Evolutionary conservation across 2,888 invertebrate genomes (phyloP).

Genomic region (Aporophyla lueneburgensis): DNA sequence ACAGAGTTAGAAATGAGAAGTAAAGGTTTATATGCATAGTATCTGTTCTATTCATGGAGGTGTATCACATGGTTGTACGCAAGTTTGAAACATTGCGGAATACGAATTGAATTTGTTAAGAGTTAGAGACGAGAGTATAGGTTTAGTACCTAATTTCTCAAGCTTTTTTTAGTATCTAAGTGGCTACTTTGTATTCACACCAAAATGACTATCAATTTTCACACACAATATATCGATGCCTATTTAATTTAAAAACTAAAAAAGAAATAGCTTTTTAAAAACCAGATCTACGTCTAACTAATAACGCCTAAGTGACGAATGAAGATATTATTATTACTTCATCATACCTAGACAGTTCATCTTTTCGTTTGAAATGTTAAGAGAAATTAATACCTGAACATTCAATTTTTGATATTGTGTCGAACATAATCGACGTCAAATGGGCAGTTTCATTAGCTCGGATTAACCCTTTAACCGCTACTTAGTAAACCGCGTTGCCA

Average conservation of each 20-base stretch:
- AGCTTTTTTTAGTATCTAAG: neutral
- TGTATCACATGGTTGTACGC: constrained; percentile 12
- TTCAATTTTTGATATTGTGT: neutral
- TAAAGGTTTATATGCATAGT: neutral
- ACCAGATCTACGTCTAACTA: neutral
- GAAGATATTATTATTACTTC: neutral
- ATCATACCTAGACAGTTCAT: neutral
- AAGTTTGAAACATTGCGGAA: constrained; percentile 25
- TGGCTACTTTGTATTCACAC: neutral
- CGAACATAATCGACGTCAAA: constrained; percentile 25
- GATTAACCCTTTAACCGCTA: constrained; percentile 51
- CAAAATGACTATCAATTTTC: neutral
- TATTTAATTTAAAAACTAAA: neutral
- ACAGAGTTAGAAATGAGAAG: neutral
- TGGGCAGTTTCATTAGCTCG: constrained; percentile 29
- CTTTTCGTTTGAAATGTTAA: neutral
- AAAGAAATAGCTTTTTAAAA: neutral
- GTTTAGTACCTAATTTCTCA: neutral
- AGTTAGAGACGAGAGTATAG: too few species aligned
- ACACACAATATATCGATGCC: neutral
- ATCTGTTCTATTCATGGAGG: neutral
- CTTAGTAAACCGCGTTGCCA: constrained; percentile 44
- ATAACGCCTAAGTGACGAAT: neutral
- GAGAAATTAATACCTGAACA: neutral
- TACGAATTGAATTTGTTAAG: constrained; percentile 18